Base-by-base conservation (phyloP, 2,797 vertebrate genomes). In the Rhynchonycteris naso region DNA sequence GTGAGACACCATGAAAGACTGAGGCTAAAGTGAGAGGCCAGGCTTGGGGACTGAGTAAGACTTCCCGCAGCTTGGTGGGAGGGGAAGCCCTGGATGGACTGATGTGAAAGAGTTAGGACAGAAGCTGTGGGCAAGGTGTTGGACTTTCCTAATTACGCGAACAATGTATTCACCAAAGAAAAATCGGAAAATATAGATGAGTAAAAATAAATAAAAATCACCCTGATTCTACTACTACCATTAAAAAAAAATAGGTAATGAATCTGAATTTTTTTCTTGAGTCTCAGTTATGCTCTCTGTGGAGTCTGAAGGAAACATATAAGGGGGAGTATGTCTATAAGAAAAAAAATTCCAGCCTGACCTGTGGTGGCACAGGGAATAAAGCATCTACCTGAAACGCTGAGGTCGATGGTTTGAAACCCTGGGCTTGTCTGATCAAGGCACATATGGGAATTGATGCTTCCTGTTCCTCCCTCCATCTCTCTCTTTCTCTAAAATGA, bases 171-270 rank as follows among this genome's bases (percentile, higher is more conserved):
- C 52, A 38, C 52, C 82, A 69, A 69, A 84, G 72, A 75, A 80
- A 91, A 91, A 28, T 69, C 58, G 72, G 15, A 84, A 61, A 89
- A 63, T 28, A 79, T 9, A 78, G 14, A 43, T n/a, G 72, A 91
- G 47, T 83, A 81, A 68, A 95, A 69, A 43, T 86, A 68, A 81
- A 22, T 79, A 83, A 90, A 95, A 84, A 81, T 50, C 63, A 85
- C 30, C 33, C 52, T 85, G 66, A 72, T 76, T 88, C 72, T 10
- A 30, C 35, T 56, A 74, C 35, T 91, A 18, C 30, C 52, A 16
- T 79, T 56, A 35, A 63, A 68, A 59, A 56, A 59, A 83, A 52
- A 43, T 43, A 69, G 50, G 19, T 33, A 61, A 69, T 86, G 14
- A 22, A 8, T 81, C 68, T 76, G 72, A 91, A 79, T 81, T 75